phyloP scores from a whole-genome alignment of 2,113 vertebrate species.

The Pterophyllum scalare region DNA sequence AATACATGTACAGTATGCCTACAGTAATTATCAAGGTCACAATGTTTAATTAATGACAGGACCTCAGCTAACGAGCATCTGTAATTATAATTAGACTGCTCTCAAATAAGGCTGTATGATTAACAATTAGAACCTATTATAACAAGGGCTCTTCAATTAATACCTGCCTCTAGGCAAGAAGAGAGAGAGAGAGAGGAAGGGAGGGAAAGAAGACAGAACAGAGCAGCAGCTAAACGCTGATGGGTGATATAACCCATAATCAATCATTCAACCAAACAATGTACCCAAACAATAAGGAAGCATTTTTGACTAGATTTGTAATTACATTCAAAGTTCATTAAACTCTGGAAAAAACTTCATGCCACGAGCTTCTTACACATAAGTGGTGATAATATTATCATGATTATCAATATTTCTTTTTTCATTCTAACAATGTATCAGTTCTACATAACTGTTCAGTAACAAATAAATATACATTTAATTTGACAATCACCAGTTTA shows the following conservation, averaged over 20 bases:
- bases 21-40: conserved; percentile 71
- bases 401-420: not conserved
- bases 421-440: not conserved
- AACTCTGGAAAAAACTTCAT: not conserved
- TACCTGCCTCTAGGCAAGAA: conserved; percentile 64
- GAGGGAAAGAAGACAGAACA: not conserved
- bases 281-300: not conserved
- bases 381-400: not conserved
- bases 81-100: conserved; percentile 74
- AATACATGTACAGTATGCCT: conserved; percentile 28
- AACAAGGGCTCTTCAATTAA: conserved; percentile 71
- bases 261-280: not conserved
- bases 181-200: not conserved
- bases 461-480: not conserved
- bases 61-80: conserved; percentile 62
- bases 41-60: conserved; percentile 68
- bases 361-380: not conserved
- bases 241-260: not conserved
- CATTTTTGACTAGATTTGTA: not conserved
- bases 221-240: not conserved
- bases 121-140: conserved; percentile 75
- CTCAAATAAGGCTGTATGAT: conserved; percentile 72
- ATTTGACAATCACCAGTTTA: conserved; percentile 14
- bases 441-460: not conserved
- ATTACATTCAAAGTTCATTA: not conserved